These are phyloP conservation scores for Grus americana DNA, from an alignment of 2,113 vertebrate species.

Conservation along the genomic window DNA sequence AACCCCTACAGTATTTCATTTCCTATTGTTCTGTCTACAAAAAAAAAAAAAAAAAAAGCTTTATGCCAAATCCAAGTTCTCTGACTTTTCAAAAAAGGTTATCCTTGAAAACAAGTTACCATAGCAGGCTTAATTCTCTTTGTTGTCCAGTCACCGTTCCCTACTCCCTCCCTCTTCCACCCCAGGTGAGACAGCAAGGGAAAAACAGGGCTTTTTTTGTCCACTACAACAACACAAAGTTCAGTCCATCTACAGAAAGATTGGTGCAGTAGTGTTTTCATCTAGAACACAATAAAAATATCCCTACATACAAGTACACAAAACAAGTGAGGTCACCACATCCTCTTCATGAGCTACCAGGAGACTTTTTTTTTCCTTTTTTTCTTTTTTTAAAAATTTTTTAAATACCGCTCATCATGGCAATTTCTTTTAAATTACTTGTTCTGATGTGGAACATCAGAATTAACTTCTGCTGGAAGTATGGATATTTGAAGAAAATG, in stretches of 20 bases:
- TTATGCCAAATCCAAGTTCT: not conserved
- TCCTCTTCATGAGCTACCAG: conserved; percentile 60
- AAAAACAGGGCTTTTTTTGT: conserved; percentile 11
- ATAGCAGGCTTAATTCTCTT: not conserved
- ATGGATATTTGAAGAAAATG: conserved; percentile 30
- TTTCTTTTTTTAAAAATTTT: not conserved
- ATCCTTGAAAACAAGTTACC: not conserved
- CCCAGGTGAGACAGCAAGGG: conserved; percentile 10
- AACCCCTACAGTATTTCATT: not conserved
- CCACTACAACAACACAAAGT: conserved; percentile 17
- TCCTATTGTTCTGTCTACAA: not conserved
- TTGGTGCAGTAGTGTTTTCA: conserved; percentile 34
- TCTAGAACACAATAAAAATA: conserved; percentile 38
- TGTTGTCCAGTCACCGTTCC: not conserved
- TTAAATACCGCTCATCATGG: not conserved
- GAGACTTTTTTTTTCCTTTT: not conserved
- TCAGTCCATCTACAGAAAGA: conserved; percentile 38
- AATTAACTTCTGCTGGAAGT: conserved; percentile 47
- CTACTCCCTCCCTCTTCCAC: not conserved
- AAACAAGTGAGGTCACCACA: conserved; percentile 47
- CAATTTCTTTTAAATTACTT: not conserved
- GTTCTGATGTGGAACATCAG: conserved; percentile 13
- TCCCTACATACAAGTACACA: conserved; percentile 30
- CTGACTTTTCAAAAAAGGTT: not conserved
- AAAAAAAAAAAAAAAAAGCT: not conserved